Base-by-base conservation (phyloP, 2,113 vertebrate genomes). In the Tragelaphus strepsiceros region DNA sequence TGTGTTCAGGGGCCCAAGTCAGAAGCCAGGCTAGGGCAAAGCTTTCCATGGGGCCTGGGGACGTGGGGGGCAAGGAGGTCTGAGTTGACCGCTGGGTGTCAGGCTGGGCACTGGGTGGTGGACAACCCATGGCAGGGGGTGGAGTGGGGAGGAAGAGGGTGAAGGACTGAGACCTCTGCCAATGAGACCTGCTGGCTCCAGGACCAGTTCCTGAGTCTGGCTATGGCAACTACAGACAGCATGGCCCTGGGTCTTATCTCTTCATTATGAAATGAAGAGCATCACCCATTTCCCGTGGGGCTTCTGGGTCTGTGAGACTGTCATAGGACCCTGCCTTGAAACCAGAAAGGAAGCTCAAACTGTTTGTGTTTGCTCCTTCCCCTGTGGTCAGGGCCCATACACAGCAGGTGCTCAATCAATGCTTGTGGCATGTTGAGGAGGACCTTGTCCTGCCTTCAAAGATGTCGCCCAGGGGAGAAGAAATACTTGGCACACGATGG, bases 141-240 rank as follows among this genome's bases (percentile, higher is more conserved):
- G 6, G 0, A 6, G 13, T 5, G 26, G 6, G 43, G 5, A 16
- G 61, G 7, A 30, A 35, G 46, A 24, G 10, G 56, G 8, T 24
- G 11, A 22, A 35, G 35, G 21, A 4, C 53, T 1, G 39, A 53
- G 78, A 22, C 30, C 17, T 46, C 35, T 22, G 21, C 46, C 35
- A 10, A 22, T 22, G 7, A 8, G 82, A 19, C 16, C 22, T 5
- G 0, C 32, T 2, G 1, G 22, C 81, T 90, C 49, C 4, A 77
- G 93, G 58, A 56, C n/a, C 62, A 12, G 78, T 0, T 0, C 13
- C 53, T 7, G 54, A 26, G 53, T 30, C 9, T 56, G 2, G 14
- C 26, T 11, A 6, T 0, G 51, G 77, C 8, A 6, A 35, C 39
- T 7, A 6, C 6, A 26, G 53, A 81, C 7, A 15, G 4, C 9